Percentiles rank a stretch among this genome's conserved stretches.
Conservation (phyloP, 2,797 vertebrate species). For the Triplophysa bombifrons region DNA sequence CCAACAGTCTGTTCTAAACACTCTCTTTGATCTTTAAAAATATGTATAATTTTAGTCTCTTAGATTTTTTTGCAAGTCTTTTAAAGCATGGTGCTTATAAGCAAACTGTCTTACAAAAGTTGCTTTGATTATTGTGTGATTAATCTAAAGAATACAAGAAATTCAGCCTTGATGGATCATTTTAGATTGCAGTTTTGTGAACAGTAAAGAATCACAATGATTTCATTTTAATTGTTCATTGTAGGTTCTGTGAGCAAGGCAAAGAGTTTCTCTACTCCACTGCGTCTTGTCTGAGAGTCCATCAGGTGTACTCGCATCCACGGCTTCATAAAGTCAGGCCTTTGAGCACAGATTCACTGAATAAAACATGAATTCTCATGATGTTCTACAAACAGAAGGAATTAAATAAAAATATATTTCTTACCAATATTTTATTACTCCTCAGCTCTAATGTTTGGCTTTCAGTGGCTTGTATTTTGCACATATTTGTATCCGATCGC, state of each 20-base stretch:
- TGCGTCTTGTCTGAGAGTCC: constrained; percentile 20
- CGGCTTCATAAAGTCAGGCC: constrained; percentile 53
- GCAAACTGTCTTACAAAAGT: not conserved
- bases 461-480: constrained; percentile 49
- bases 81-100: not conserved
- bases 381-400: constrained; percentile 59
- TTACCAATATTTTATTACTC: constrained; percentile 48
- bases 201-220: not conserved
- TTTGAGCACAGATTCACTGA: constrained; percentile 59
- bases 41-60: not conserved
- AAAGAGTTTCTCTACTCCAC: constrained; percentile 23
- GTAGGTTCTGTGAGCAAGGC: constrained; percentile 20
- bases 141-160: not conserved
- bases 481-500: constrained; percentile 34
- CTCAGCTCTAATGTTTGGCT: constrained; percentile 36
- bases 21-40: not conserved
- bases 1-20: not conserved
- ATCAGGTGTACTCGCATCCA: constrained; percentile 35
- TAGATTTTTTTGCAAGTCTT: not conserved
- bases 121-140: not conserved
- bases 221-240: constrained; percentile 43
- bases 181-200: not conserved
- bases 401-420: constrained; percentile 46
- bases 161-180: not conserved
- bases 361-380: constrained; percentile 66